Percentiles rank a stretch among this genome's conserved stretches.
Conservation (phyloP, 2,888 invertebrate species). For the Malthinus seriepunctatus region DNA sequence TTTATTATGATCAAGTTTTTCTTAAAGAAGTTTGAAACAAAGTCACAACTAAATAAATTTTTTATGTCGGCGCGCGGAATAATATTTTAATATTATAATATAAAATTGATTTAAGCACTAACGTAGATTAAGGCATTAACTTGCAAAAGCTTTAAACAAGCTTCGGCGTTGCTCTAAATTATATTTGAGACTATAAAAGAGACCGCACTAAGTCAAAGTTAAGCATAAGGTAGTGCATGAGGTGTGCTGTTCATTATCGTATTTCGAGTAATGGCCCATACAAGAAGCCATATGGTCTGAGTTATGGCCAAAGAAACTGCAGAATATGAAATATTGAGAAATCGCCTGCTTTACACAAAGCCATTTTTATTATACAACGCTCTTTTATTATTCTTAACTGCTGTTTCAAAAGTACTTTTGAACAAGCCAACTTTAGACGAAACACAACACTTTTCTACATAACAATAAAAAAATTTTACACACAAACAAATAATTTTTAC, state of each 20-base stretch:
- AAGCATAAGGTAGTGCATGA: constrained; percentile 37
- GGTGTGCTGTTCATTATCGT: constrained; percentile 42
- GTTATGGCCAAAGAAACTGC: constrained; percentile 38
- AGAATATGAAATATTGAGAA: constrained; percentile 31
- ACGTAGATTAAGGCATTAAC: too few relatives aligned
- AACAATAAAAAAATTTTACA: too few relatives aligned
- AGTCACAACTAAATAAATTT: constrained; percentile 10
- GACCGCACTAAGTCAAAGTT: constrained; percentile 39
- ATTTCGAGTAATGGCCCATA: constrained; percentile 38
- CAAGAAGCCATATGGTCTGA: constrained; percentile 37
- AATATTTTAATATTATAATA: too few relatives aligned
- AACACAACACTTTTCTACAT: background rate
- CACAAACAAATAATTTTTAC: too few relatives aligned
- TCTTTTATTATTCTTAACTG: constrained; percentile 13
- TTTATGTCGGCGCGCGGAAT: too few relatives aligned
- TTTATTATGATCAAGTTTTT: constrained; percentile 35
- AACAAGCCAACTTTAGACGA: background rate
- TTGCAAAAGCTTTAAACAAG: too few relatives aligned
- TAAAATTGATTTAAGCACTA: too few relatives aligned
- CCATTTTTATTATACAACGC: constrained; percentile 28
- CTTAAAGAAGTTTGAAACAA: constrained; percentile 18
- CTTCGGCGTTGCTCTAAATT: constrained; percentile 13
- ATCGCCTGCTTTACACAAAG: constrained; percentile 25
- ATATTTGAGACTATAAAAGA: constrained; percentile 35
- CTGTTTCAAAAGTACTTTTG: constrained; percentile 13